Conservation (phyloP, 2,888 invertebrate species). For the Cetonia aurata region DNA sequence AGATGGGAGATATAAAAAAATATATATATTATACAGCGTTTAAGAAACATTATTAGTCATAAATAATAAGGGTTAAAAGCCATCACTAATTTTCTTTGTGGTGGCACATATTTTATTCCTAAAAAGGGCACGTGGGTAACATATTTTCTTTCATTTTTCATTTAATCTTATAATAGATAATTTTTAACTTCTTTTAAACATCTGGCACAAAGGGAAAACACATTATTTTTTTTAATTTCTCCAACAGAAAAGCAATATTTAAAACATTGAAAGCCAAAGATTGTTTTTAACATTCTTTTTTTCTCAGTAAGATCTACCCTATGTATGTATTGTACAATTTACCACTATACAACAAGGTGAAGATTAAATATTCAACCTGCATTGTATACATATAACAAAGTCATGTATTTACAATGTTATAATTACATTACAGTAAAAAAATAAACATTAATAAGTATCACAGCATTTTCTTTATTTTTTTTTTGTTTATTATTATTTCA, state of each 20-base stretch:
- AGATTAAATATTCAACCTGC: too few species aligned
- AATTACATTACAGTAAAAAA: slow-evolving; percentile 30
- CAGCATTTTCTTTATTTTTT: slow-evolving; percentile 56
- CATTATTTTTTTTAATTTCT: neutral
- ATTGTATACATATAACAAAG: too few species aligned
- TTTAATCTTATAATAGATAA: slow-evolving; percentile 50
- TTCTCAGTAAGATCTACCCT: neutral
- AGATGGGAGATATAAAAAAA: too few species aligned
- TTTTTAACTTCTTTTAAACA: slow-evolving; percentile 23
- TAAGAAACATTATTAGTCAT: too few species aligned
- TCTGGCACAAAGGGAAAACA: slow-evolving; percentile 30
- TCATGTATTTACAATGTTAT: too few species aligned
- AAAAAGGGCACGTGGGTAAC: slow-evolving; percentile 53
- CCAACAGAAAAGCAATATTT: too few species aligned
- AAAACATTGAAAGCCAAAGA: too few species aligned
- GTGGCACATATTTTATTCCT: slow-evolving; percentile 7
- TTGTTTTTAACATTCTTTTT: neutral
- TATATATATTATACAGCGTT: too few species aligned
- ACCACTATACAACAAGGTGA: slow-evolving; percentile 52
- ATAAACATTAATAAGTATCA: slow-evolving; percentile 61
- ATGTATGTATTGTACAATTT: neutral
- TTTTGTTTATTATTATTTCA: neutral
- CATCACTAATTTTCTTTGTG: neutral
- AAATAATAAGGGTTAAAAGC: too few species aligned
- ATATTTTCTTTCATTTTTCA: slow-evolving; percentile 49